These are phyloP conservation scores for Melanostigma gelatinosum DNA, from an alignment of 2,113 vertebrate species.

Conservation along the genomic window DNA sequence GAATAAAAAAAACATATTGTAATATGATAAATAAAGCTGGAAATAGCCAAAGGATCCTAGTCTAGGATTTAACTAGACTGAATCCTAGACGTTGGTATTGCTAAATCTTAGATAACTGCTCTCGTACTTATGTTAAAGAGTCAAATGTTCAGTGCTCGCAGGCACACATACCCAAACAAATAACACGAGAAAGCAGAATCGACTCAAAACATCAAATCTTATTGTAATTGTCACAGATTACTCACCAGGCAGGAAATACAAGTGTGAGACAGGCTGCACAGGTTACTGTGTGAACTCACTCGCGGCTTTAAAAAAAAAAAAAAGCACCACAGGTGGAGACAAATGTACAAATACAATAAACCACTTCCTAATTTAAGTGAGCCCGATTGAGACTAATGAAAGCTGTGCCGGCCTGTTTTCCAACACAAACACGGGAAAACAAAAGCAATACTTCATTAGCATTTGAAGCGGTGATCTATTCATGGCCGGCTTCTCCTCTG, in stretches of 20 bases:
- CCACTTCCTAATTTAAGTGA: background rate
- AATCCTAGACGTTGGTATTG: background rate
- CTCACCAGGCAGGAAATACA: no score
- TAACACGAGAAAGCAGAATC: background rate
- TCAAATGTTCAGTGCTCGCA: no score
- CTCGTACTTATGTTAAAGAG: background rate
- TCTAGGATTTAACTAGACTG: background rate
- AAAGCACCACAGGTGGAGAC: background rate
- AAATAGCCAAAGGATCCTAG: background rate
- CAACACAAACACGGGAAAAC: background rate
- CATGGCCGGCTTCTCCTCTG: constrained; percentile 18
- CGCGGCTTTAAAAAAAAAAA: background rate
- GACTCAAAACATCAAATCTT: no score
- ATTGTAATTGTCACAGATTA: no score
- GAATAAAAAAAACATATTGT: background rate
- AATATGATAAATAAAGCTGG: background rate
- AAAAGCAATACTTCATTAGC: constrained; percentile 47
- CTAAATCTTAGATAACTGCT: background rate
- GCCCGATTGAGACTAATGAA: background rate
- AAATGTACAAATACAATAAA: background rate
- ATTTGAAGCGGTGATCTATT: constrained; percentile 50
- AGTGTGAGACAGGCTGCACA: no score
- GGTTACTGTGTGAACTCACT: background rate
- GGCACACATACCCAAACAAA: background rate
- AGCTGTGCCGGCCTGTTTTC: constrained; percentile 5